Conservation (phyloP, 1,140 invertebrate species). For the roundworm (Caenorhabditis elegans) region DNA sequence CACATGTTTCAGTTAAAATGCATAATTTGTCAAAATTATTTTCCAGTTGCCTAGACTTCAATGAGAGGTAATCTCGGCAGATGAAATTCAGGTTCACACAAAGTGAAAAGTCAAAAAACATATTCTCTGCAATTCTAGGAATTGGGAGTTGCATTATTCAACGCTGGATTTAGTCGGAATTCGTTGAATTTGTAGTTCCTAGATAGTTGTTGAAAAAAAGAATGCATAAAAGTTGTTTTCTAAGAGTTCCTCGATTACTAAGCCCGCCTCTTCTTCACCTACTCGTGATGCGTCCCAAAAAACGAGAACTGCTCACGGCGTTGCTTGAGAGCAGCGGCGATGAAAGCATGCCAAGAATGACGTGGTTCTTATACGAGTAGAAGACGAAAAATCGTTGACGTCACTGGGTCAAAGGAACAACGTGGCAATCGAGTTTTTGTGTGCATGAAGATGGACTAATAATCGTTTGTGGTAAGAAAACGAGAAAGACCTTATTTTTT, state of each 20-base stretch:
- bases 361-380: background rate
- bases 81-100: too few relatives aligned
- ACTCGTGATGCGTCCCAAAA: conserved; percentile 25
- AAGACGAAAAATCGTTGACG: conserved; percentile 19
- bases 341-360: conserved; percentile 17
- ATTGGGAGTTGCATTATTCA: too few relatives aligned
- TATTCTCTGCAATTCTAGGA: too few relatives aligned
- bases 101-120: too few relatives aligned
- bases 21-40: too few relatives aligned
- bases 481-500: background rate
- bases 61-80: too few relatives aligned
- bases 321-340: background rate
- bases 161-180: too few relatives aligned
- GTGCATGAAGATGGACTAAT: background rate
- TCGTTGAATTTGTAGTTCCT: too few relatives aligned
- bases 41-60: too few relatives aligned
- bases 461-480: background rate
- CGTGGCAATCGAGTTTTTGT: background rate
- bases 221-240: background rate
- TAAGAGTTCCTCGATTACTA: conserved; percentile 25
- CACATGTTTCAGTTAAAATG: too few relatives aligned
- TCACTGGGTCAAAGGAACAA: conserved; percentile 18
- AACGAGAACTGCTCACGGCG: conserved; percentile 11
- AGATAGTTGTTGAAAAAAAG: background rate
- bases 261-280: conserved; percentile 26